phyloP scores from a whole-genome alignment of 2,888 invertebrate species.

The Hydrotaea diabolus region DNA sequence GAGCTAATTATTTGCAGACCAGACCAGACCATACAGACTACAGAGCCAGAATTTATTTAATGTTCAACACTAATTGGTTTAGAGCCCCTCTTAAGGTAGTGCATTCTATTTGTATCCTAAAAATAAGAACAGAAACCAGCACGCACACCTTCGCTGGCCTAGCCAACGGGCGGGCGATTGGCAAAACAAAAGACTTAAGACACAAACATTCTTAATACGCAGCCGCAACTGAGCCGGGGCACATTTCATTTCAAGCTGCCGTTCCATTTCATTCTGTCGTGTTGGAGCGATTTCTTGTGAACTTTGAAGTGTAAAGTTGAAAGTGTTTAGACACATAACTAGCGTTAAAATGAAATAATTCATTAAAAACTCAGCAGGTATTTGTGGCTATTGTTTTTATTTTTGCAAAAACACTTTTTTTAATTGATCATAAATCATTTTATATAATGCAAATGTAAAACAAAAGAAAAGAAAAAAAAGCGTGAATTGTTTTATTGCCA shows the following conservation, averaged over 20 bases:
- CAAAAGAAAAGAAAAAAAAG: neutral
- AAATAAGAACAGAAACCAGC: neutral
- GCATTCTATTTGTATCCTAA: neutral
- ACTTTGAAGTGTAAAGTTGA: slow-evolving; percentile 44
- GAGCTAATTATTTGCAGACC: too few species aligned
- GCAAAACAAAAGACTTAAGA: slow-evolving; percentile 4
- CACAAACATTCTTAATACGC: slow-evolving; percentile 1
- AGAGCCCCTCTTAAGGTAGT: neutral
- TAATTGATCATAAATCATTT: slow-evolving; percentile 56
- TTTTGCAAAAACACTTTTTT: neutral
- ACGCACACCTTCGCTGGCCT: neutral
- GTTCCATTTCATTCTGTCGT: slow-evolving; percentile 21
- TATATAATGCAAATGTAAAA: slow-evolving; percentile 39
- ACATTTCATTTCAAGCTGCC: neutral
- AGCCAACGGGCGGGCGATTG: neutral
- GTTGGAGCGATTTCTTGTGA: slow-evolving; percentile 16
- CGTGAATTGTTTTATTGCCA: slow-evolving; percentile 3
- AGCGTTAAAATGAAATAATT: slow-evolving; percentile 42
- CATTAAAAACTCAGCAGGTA: slow-evolving; percentile 48
- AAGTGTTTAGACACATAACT: slow-evolving; percentile 20
- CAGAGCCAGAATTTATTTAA: too few species aligned
- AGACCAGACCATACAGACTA: too few species aligned
- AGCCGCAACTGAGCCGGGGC: neutral
- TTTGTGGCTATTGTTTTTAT: slow-evolving; percentile 33
- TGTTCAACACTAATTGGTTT: too few species aligned